Base-by-base conservation (phyloP, 2,113 vertebrate genomes). In the Spea multiplicata region DNA sequence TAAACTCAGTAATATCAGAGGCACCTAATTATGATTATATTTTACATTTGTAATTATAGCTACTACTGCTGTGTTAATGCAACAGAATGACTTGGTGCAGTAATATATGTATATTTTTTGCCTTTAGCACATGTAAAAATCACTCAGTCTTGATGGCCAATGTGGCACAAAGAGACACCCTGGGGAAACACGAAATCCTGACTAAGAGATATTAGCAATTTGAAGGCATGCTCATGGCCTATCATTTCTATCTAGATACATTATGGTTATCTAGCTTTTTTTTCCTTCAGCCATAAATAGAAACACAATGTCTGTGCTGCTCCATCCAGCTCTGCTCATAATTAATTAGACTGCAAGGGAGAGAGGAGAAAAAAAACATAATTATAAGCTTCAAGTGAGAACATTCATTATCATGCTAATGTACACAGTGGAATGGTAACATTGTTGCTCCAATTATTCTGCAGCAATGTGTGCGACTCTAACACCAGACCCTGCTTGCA, bases 321-420 rank as follows among this genome's bases (percentile, higher is more conserved):
- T 84, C 84, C 66, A 67, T 73, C 62, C 64, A 83, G 72, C 81
- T 86, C 85, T 89, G 83, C 86, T 88, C 86, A 86, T 89, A 87
- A 89, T 89, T 89, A 89, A 89, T 90, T 89, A 89, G 88, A 84
- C 82, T 87, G 84, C 84, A 81, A 83, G 59, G 82, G 74, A 70
- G 71, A 67, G 50, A 76, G 85, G 85, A 81, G 85, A 86, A 88
- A 86, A 86, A 84, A 88, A 88, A 90, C 87, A 86, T 89, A 90
- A 90, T 89, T 89, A 88, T 86, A 86, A 88, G 85, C 86, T 86
- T 88, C 86, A 78, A 88, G 86, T 86, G 87, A 89, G 89, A 89
- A 88, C 87, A 88, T 85, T 90, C 86, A 90, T 90, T 90, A 89
- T 88, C 83, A 90, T 89, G 87, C 84, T 89, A 89, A 89, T 89